A percentile compares a stretch with the other conserved stretches of the same genome.
Conservation (phyloP, 2,888 invertebrate species). For the Neoscelio sp. region DNA sequence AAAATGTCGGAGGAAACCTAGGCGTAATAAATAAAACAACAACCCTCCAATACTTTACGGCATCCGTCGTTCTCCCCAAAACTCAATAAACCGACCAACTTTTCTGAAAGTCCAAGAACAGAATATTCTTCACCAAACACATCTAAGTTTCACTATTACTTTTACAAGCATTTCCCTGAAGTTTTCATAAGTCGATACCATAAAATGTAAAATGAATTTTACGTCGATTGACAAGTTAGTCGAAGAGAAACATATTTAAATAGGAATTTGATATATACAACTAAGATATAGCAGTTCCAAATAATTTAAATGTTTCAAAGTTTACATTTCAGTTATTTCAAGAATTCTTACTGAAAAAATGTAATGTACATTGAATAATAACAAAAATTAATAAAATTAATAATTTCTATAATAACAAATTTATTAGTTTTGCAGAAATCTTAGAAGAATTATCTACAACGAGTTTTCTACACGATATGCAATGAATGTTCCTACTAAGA, state of each 20-base stretch:
- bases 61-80: conserved; percentile 8
- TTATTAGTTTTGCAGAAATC: no score
- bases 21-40: conserved; percentile 56
- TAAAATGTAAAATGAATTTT: conserved; percentile 27
- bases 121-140: conserved; percentile 17
- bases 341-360: no score
- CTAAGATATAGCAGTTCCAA: background rate
- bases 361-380: no score
- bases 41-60: conserved; percentile 23
- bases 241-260: conserved; percentile 10
- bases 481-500: no score
- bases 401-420: no score
- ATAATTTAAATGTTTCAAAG: background rate
- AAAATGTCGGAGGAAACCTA: conserved; percentile 22
- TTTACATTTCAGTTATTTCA: no score
- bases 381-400: no score
- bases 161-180: conserved; percentile 10
- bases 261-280: background rate
- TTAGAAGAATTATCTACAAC: no score
- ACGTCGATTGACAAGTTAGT: conserved; percentile 16
- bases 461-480: no score
- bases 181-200: conserved; percentile 25
- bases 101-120: conserved; percentile 6
- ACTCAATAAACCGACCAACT: conserved; percentile 37
- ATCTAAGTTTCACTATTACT: conserved; percentile 26